Evolutionary conservation across 2,113 vertebrate genomes (phyloP), one percentile per base, ranked within the genome.

Genomic region (Neolamprologus tretocephalus): DNA sequence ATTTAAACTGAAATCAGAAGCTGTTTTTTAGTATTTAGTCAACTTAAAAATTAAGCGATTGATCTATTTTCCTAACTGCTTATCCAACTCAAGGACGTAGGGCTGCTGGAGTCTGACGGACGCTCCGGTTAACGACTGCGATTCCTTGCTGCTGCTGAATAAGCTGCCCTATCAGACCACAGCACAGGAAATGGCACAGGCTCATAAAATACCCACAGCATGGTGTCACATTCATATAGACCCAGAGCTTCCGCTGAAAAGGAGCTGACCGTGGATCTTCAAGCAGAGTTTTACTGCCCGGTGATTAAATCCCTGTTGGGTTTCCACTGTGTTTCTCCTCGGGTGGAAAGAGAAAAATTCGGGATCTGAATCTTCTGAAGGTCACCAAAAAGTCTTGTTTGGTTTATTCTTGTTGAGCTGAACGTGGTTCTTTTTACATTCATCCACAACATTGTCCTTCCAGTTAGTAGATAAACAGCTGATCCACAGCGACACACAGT

Each of bases 321-420:
- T 2, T 66, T 0, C 31, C 31, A 3, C 31, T 0, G 17, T 5
- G 33, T 37, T 66, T 66, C 61, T n/a, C 31, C 17, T 66, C 10
- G 2, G 6, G 17, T 37, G 61, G 61, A 37, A 66, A 66, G 61
- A 66, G 61, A n/a, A 66, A 68, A 23, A 33, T 3, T 9, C n/a
- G 0, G 17, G 42, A 7, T 28, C 3, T 82, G 40, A 31, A n/a
- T 47, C 10, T 11, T n/a, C 28, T 61, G 16, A 40, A 26, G 33
- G 23, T 21, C 14, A 81, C 33, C 26, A 33, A 11, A 63, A 4
- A 16, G 4, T 8, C 21, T 2, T 26, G 13, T 47, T 82, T 49
- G 26, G 0, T 49, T 63, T 0, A 9, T 4, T 63, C 17, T 31
- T 47, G 80, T 13, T 61, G 57, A 82, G 19, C 26, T 33, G 57